Evolutionary conservation across 53 echinoderm and acorn worm genomes (phyloP).

Genomic region (Arbacia lixula): DNA sequence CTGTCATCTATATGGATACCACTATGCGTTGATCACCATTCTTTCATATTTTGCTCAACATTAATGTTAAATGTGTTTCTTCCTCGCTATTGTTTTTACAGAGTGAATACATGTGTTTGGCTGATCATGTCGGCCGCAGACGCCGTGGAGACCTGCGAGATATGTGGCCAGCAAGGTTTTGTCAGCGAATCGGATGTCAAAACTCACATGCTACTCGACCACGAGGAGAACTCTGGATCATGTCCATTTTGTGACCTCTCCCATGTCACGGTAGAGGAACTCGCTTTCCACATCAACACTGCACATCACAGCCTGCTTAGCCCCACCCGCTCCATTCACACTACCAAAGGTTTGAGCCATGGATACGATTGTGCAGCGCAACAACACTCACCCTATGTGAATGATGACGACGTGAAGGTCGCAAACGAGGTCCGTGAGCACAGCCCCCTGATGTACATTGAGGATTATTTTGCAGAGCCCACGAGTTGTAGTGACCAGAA

Average conservation of each 20-base stretch:
- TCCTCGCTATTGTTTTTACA: too few species aligned
- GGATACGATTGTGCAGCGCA: background rate
- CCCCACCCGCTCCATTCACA: constrained; percentile 7
- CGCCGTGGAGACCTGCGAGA: constrained; percentile 64
- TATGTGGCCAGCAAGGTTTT: constrained; percentile 88
- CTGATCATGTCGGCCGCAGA: background rate
- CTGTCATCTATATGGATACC: too few species aligned
- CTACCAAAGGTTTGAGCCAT: too few species aligned
- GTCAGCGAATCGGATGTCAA: constrained; percentile 63
- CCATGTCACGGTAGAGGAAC: constrained; percentile 75
- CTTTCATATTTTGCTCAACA: too few species aligned
- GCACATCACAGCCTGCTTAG: constrained; percentile 69
- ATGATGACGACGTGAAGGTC: constrained; percentile 7
- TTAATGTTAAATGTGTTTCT: too few species aligned
- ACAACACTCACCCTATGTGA: background rate
- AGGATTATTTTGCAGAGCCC: constrained; percentile 42
- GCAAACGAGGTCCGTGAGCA: constrained; percentile 29
- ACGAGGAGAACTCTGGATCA: constrained; percentile 69
- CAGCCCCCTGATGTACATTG: constrained; percentile 37
- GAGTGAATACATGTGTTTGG: background rate
- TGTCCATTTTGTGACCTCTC: constrained; percentile 93
- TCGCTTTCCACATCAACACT: constrained; percentile 85
- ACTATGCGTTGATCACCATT: too few species aligned
- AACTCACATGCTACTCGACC: constrained; percentile 83
- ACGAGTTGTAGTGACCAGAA: background rate